A percentile compares a stretch with the other conserved stretches of the same genome.
Evolutionary conservation across 2,113 vertebrate species (phyloP).

Genomic region (Varanus komodoensis): DNA sequence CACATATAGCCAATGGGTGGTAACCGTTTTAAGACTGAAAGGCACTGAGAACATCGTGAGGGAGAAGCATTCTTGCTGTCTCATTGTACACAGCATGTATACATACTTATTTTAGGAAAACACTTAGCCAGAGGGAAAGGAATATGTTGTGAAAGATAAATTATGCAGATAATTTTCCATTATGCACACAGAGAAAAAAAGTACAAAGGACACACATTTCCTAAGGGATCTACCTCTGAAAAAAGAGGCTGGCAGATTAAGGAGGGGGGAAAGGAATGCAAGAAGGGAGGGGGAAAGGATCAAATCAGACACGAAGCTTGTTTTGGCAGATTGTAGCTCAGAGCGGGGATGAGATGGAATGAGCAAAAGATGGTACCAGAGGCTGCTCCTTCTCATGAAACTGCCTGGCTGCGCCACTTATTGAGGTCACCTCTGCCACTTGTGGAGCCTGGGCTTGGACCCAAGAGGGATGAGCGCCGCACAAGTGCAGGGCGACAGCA

Average conservation of each 20-base stretch:
- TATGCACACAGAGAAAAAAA: slow-evolving; percentile 64
- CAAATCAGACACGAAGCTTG: slow-evolving; percentile 47
- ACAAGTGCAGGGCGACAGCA: slow-evolving; percentile 34
- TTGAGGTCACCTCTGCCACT: slow-evolving; percentile 45
- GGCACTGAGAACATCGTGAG: not conserved
- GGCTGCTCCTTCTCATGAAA: slow-evolving; percentile 61
- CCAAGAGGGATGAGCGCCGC: slow-evolving; percentile 60
- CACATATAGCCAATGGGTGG: not conserved
- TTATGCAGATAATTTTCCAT: slow-evolving; percentile 75
- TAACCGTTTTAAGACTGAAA: slow-evolving; percentile 24
- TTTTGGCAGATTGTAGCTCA: slow-evolving; percentile 72
- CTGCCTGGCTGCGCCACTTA: slow-evolving; percentile 51
- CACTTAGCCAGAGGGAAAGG: slow-evolving; percentile 65
- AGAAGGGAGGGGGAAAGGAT: slow-evolving; percentile 13
- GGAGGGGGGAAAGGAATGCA: slow-evolving; percentile 23
- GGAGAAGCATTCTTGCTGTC: not conserved
- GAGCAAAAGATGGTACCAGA: slow-evolving; percentile 58
- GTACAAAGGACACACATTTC: slow-evolving; percentile 70
- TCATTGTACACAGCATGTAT: not conserved
- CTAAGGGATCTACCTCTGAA: slow-evolving; percentile 62
- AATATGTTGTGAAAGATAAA: slow-evolving; percentile 70
- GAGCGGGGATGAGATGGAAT: slow-evolving; percentile 62
- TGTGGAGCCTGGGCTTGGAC: slow-evolving; percentile 47
- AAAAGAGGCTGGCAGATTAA: slow-evolving; percentile 35
- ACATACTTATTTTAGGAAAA: slow-evolving; percentile 66